Evolutionary conservation across 1,140 invertebrate genomes (phyloP).

Genomic region (Stenopsyche tienmushanensis): DNA sequence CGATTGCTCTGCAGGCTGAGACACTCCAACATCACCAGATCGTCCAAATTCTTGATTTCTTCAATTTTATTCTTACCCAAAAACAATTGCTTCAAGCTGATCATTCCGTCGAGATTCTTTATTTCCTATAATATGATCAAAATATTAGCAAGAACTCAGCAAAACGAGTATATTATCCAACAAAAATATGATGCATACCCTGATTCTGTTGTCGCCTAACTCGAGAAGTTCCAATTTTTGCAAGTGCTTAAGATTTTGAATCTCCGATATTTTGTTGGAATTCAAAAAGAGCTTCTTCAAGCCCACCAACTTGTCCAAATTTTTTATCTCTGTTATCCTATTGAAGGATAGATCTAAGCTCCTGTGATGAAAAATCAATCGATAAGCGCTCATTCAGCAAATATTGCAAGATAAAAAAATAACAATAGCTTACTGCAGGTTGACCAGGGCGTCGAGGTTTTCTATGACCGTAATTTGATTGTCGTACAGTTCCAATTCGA

Average conservation of each 20-base stretch:
- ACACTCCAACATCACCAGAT: constrained; percentile 74
- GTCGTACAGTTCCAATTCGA: constrained; percentile 93
- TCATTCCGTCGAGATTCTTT: constrained; percentile 77
- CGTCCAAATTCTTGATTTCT: constrained; percentile 83
- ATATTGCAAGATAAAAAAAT: background rate
- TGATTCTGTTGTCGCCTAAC: constrained; percentile 92
- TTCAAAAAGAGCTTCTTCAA: constrained; percentile 88
- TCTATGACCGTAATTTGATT: constrained; percentile 93
- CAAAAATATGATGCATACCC: constrained; percentile 58
- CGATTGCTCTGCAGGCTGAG: constrained; percentile 92
- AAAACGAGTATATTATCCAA: constrained; percentile 14
- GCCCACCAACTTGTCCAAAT: constrained; percentile 76
- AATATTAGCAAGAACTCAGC: constrained; percentile 18
- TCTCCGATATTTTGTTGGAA: constrained; percentile 89
- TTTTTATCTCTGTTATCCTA: constrained; percentile 86
- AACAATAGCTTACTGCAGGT: constrained; percentile 77
- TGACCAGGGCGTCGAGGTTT: constrained; percentile 81
- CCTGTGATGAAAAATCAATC: constrained; percentile 57
- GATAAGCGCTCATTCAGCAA: background rate
- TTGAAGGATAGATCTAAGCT: constrained; percentile 97
- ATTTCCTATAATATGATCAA: constrained; percentile 65
- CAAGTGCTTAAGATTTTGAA: constrained; percentile 87
- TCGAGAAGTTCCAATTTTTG: constrained; percentile 83
- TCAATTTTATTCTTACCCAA: constrained; percentile 97
- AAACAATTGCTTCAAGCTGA: constrained; percentile 75